phyloP scores from a whole-genome alignment of 2,888 invertebrate species.

The Amiota mariae region DNA sequence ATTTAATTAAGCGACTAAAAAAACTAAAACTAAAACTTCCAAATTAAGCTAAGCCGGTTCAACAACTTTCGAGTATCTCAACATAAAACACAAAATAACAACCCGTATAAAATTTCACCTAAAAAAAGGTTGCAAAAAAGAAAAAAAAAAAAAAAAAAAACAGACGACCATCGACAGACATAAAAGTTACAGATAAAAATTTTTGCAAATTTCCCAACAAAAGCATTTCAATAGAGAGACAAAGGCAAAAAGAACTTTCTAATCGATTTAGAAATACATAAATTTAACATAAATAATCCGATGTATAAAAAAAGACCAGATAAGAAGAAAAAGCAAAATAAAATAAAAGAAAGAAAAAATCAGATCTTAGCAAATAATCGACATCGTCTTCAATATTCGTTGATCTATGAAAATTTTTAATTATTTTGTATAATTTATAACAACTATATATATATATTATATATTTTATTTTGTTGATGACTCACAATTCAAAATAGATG shows the following conservation, averaged over 20 bases:
- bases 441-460: too few species aligned
- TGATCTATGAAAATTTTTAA: too few species aligned
- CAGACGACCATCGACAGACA: conserved; percentile 34
- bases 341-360: neutral
- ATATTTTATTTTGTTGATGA: too few species aligned
- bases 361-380: neutral
- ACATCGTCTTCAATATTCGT: neutral
- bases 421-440: too few species aligned
- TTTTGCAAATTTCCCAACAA: conserved; percentile 28
- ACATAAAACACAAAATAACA: conserved; percentile 25
- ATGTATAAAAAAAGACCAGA: neutral
- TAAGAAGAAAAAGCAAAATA: neutral
- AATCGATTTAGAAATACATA: conserved; percentile 51
- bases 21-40: conserved; percentile 14
- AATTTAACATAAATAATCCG: conserved; percentile 52
- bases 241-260: conserved; percentile 10
- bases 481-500: too few species aligned
- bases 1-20: neutral
- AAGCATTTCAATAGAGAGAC: neutral
- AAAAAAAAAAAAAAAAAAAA: conserved; percentile 33
- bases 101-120: conserved; percentile 23
- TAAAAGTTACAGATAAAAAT: conserved; percentile 40
- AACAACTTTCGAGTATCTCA: conserved; percentile 3
- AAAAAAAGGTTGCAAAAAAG: conserved; percentile 21
- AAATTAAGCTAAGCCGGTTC: conserved; percentile 28